A percentile compares a stretch with the other conserved stretches of the same genome.
Conservation (phyloP, 2,797 vertebrate genomes). For the Scolopax bukidnonensis region DNA sequence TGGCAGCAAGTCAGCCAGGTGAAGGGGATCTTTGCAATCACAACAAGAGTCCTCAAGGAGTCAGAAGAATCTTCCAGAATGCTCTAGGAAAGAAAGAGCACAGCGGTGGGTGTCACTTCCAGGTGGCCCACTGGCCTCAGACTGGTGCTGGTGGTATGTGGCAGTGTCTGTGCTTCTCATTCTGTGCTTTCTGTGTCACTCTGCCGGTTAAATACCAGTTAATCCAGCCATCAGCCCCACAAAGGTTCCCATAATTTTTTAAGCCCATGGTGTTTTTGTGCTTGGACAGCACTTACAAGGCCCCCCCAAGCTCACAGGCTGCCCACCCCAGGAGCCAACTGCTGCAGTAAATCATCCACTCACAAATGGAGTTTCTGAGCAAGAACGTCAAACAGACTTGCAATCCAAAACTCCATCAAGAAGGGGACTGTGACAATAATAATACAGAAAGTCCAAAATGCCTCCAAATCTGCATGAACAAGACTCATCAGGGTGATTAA, state of each 20-base stretch:
- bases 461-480: background rate
- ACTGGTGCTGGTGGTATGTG: background rate
- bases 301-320: accelerated
- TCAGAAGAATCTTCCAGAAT: background rate
- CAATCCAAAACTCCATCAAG: background rate
- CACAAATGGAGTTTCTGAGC: background rate
- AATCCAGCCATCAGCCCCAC: accelerated
- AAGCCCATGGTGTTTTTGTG: background rate
- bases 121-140: accelerated
- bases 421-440: background rate
- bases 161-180: background rate
- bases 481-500: no score
- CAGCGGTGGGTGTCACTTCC: background rate
- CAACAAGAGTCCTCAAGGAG: background rate
- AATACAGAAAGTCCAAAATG: background rate
- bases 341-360: background rate
- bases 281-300: background rate
- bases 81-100: background rate
- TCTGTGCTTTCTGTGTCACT: background rate
- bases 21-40: background rate
- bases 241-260: accelerated
- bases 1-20: background rate
- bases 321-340: accelerated
- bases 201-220: accelerated
- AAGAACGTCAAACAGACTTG: background rate